phyloP scores from a whole-genome alignment of 2,797 vertebrate species.

The Hyperoplus lanceolatus region DNA sequence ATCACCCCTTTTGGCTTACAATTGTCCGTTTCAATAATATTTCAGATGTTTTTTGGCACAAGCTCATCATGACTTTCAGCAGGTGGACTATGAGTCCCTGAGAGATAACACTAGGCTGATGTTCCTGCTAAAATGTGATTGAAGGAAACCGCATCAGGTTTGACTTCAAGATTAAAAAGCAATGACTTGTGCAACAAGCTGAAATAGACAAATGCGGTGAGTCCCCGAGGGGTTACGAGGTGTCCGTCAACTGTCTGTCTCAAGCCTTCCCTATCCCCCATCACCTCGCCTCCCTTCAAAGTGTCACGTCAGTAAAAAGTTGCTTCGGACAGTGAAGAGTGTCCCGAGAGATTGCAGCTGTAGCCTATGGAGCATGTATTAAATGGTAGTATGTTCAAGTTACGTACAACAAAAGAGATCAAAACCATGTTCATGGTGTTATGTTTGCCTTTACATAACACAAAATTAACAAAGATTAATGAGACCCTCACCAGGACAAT shows the following conservation, averaged over 20 bases:
- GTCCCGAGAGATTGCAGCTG: conserved; percentile 50
- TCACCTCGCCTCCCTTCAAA: conserved; percentile 75
- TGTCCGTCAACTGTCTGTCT: conserved; percentile 75
- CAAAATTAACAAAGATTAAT: conserved; percentile 1
- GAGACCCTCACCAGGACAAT: background rate
- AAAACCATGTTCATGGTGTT: background rate
- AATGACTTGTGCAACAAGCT: conserved; percentile 68
- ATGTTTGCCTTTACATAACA: background rate
- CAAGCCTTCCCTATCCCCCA: conserved; percentile 61
- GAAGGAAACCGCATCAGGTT: conserved; percentile 43
- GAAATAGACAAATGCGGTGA: conserved; percentile 66
- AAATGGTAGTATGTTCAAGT: conserved; percentile 47
- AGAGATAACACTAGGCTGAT: conserved; percentile 9
- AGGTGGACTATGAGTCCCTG: background rate
- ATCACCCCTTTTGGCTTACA: background rate
- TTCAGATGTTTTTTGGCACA: background rate
- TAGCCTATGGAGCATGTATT: conserved; percentile 59
- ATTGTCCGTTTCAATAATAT: background rate
- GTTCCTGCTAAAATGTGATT: conserved; percentile 11
- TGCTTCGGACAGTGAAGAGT: conserved; percentile 65
- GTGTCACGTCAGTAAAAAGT: conserved; percentile 78
- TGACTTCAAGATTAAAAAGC: conserved; percentile 69
- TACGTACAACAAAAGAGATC: conserved; percentile 29
- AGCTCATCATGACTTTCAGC: background rate
- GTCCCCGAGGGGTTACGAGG: conserved; percentile 68